These are phyloP conservation scores for Pleuronectes platessa DNA, from an alignment of 2,113 vertebrate genomes.

Conservation along the genomic window DNA sequence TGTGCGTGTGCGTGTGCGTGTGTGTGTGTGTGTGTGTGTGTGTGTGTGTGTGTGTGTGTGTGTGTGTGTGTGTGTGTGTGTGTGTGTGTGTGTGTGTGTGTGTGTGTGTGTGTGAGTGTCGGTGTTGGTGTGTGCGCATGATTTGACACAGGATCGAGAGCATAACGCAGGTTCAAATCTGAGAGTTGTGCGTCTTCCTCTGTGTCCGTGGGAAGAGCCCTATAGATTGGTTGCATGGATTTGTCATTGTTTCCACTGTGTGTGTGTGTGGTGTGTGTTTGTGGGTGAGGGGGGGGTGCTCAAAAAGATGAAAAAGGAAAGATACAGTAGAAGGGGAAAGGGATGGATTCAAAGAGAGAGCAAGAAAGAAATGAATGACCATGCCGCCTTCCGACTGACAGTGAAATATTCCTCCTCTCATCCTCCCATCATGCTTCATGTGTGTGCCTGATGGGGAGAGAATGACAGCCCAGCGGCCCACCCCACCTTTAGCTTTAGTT, in stretches of 20 bases:
- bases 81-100: conserved; percentile 15
- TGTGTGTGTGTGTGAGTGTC: conserved; percentile 29
- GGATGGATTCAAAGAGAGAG: conserved; percentile 44
- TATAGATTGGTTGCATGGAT: conserved; percentile 82
- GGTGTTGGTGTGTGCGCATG: no score
- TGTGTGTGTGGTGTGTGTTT: neutral
- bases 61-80: conserved; percentile 23
- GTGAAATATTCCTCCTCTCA: conserved; percentile 96
- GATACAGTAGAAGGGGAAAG: conserved; percentile 50
- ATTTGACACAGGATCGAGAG: conserved; percentile 41
- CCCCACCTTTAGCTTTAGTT: conserved; percentile 21
- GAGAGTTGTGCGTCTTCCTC: conserved; percentile 28
- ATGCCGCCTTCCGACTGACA: conserved; percentile 87
- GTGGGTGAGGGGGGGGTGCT: conserved; percentile 7
- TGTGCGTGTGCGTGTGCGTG: conserved; percentile 17
- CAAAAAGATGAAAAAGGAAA: conserved; percentile 30
- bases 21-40: conserved; percentile 15
- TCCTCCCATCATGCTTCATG: conserved; percentile 91
- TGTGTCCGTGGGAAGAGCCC: conserved; percentile 66
- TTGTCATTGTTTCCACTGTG: conserved; percentile 88
- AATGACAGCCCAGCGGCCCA: conserved; percentile 80
- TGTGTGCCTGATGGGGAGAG: conserved; percentile 81
- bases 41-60: conserved; percentile 30
- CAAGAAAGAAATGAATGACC: conserved; percentile 89
- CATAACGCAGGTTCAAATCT: conserved; percentile 53